Conservation (phyloP, 2,797 vertebrate species). For the Podarcis lilfordi region DNA sequence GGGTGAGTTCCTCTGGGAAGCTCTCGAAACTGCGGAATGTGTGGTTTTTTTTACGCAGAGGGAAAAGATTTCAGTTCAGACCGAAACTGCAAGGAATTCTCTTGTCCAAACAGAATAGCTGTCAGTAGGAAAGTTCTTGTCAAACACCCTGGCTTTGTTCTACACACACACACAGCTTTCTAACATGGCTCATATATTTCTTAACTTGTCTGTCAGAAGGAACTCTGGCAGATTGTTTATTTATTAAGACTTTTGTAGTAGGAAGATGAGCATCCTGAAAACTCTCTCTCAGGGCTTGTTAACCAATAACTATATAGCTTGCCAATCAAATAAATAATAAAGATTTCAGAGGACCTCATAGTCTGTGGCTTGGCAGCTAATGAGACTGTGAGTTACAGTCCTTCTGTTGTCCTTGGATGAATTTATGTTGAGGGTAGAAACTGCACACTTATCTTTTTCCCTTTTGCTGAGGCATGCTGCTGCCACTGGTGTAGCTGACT, state of each 20-base stretch:
- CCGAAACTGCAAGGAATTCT: not conserved
- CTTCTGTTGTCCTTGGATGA: not conserved
- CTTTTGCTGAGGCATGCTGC: not conserved
- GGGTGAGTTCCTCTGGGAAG: not conserved
- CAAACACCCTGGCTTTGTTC: not conserved
- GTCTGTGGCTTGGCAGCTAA: not conserved
- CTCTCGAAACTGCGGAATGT: not conserved
- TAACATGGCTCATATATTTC: not conserved
- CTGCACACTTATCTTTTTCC: not conserved
- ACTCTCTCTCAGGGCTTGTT: not conserved
- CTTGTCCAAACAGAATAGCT: not conserved
- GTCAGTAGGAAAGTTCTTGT: not conserved
- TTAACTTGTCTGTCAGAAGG: not conserved
- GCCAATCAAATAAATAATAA: not conserved
- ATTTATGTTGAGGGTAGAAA: not conserved
- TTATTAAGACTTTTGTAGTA: not conserved
- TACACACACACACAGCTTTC: not conserved
- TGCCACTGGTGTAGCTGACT: not conserved
- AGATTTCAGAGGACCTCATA: not conserved
- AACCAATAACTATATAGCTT: not conserved
- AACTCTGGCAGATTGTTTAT: not conserved
- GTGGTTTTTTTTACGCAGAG: not conserved
- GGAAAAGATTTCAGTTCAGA: not conserved
- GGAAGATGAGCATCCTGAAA: not conserved
- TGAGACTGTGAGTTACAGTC: not conserved